Conservation (phyloP, 1,140 invertebrate species). For the Stegodyphus mimosarum region DNA sequence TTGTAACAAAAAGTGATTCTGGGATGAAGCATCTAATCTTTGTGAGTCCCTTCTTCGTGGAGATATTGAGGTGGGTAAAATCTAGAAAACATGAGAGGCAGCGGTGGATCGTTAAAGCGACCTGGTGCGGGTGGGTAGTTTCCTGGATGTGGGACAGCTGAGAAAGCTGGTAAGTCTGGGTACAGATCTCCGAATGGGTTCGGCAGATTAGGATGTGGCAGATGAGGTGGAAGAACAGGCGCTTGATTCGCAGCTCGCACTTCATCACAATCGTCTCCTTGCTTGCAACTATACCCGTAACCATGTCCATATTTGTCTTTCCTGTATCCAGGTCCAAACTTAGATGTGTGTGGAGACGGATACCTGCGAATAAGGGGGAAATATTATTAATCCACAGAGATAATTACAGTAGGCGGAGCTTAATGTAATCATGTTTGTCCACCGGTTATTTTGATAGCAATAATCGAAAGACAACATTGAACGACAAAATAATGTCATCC, state of each 20-base stretch:
- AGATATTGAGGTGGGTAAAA: conserved; percentile 36
- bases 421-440: neutral
- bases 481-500: too few species aligned
- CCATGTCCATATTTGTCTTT: conserved; percentile 60
- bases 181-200: neutral
- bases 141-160: neutral
- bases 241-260: conserved; percentile 44
- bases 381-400: neutral
- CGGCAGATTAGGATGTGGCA: neutral
- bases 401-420: neutral
- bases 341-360: conserved; percentile 23
- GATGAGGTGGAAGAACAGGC: neutral
- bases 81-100: conserved; percentile 1
- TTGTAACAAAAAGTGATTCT: too few species aligned
- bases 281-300: conserved; percentile 58
- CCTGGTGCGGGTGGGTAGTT: neutral
- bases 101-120: conserved; percentile 31
- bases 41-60: conserved; percentile 23
- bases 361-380: conserved; percentile 8
- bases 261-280: conserved; percentile 57
- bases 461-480: neutral
- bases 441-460: neutral
- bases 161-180: neutral
- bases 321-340: conserved; percentile 52
- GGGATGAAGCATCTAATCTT: neutral